A percentile compares a stretch with the other conserved stretches of the same genome.
phyloP scores from a whole-genome alignment of 2,113 vertebrate genomes.

The Propithecus coquereli region DNA sequence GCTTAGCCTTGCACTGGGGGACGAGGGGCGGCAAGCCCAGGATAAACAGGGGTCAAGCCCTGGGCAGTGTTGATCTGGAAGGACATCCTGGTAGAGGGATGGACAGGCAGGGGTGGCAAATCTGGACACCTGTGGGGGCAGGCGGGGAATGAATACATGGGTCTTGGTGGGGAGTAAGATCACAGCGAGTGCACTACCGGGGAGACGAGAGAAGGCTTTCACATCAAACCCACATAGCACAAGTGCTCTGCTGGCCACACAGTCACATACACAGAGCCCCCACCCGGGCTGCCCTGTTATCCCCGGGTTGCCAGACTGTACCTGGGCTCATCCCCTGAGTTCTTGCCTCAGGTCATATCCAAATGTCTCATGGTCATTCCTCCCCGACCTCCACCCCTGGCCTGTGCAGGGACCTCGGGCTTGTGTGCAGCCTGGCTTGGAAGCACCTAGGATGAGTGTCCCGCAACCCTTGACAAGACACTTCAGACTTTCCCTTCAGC shows the following conservation, averaged over 20 bases:
- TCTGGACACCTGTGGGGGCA: neutral
- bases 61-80: neutral
- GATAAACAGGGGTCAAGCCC: neutral
- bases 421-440: neutral
- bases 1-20: neutral
- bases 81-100: neutral
- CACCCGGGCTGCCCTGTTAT: neutral
- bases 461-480: too few relatives aligned
- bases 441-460: neutral
- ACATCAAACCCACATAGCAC: neutral
- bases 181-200: fast-evolving
- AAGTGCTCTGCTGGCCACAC: neutral
- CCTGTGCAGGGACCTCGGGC: neutral
- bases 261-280: neutral
- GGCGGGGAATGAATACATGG: neutral
- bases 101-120: neutral
- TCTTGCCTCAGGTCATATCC: neutral
- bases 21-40: neutral
- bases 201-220: neutral
- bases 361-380: neutral
- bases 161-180: neutral
- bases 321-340: neutral
- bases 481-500: neutral
- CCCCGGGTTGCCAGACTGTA: neutral
- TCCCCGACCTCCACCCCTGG: neutral